phyloP scores from a whole-genome alignment of 2,888 invertebrate genomes.

The Amiota communis region DNA sequence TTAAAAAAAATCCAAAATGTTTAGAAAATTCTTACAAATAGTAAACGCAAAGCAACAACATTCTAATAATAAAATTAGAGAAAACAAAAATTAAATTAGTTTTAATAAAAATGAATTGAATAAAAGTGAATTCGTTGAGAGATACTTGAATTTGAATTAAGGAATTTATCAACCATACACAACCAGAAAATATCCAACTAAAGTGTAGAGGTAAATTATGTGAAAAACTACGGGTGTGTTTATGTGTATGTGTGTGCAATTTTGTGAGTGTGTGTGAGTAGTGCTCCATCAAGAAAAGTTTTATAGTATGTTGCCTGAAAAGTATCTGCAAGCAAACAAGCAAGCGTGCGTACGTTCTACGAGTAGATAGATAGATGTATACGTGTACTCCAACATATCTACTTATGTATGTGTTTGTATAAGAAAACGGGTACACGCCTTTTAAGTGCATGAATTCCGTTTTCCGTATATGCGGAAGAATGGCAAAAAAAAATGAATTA shows the following conservation, averaged over 20 bases:
- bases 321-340: slow-evolving; percentile 48
- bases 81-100: slow-evolving; percentile 14
- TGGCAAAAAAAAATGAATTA: slow-evolving; percentile 41
- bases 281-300: not conserved
- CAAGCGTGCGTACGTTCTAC: slow-evolving; percentile 39
- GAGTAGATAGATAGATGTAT: slow-evolving; percentile 25
- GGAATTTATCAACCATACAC: not conserved
- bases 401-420: slow-evolving; percentile 36
- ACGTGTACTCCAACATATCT: slow-evolving; percentile 34
- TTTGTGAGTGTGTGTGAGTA: not conserved
- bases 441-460: slow-evolving; percentile 48
- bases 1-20: not conserved
- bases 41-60: slow-evolving; percentile 8
- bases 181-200: slow-evolving; percentile 1
- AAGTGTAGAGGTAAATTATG: slow-evolving; percentile 15
- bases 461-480: slow-evolving; percentile 32
- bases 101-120: slow-evolving; percentile 13
- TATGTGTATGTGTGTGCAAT: slow-evolving; percentile 8
- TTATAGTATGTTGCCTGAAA: slow-evolving; percentile 41
- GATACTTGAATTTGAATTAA: slow-evolving; percentile 26
- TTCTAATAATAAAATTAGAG: not conserved
- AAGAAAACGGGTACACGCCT: slow-evolving; percentile 55
- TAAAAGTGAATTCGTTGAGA: not conserved
- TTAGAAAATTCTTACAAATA: not conserved
- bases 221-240: slow-evolving; percentile 6